Percentiles rank a stretch among this genome's conserved stretches.
phyloP scores from a whole-genome alignment of 2,797 vertebrate species.

The Crypturellus tataupa region DNA sequence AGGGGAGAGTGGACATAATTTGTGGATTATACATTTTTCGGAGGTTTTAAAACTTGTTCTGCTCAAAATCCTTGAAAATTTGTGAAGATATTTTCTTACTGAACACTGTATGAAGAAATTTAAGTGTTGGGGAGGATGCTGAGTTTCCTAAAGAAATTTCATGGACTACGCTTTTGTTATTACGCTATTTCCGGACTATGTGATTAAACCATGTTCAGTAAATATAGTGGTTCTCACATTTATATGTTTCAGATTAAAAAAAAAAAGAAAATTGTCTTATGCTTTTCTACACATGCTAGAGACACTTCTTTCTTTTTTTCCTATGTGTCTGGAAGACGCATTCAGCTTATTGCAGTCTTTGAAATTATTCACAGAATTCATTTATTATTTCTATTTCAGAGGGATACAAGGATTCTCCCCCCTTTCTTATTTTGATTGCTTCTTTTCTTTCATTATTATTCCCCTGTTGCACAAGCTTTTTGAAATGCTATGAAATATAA shows the following conservation, averaged over 20 bases:
- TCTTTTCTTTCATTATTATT: constrained; percentile 71
- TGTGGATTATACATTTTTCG: not conserved
- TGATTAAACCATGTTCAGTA: constrained; percentile 14
- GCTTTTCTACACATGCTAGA: constrained; percentile 37
- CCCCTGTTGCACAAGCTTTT: constrained; percentile 53
- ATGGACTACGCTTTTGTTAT: constrained; percentile 21
- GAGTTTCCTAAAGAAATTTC: constrained; percentile 33
- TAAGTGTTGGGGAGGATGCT: not conserved
- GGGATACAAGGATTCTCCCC: constrained; percentile 51
- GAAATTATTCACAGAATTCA: constrained; percentile 74
- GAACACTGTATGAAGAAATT: not conserved
- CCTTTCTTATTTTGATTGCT: constrained; percentile 70
- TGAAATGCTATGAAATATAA: constrained; percentile 60
- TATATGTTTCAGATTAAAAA: constrained; percentile 46
- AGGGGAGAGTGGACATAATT: not conserved
- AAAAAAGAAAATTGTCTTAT: not conserved
- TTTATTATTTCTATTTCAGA: constrained; percentile 68
- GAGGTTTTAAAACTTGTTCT: not conserved
- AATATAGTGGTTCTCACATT: constrained; percentile 54
- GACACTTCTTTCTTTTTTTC: constrained; percentile 57
- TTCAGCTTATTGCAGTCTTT: constrained; percentile 61
- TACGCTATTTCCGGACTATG: constrained; percentile 1
- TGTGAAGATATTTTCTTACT: not conserved
- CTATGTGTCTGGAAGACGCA: constrained; percentile 52
- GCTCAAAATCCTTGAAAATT: not conserved